Evolutionary conservation across 92 coral and sea anemone genomes (phyloP), one percentile per base, ranked within the genome.

Genomic region (Palythoa heliodiscus): DNA sequence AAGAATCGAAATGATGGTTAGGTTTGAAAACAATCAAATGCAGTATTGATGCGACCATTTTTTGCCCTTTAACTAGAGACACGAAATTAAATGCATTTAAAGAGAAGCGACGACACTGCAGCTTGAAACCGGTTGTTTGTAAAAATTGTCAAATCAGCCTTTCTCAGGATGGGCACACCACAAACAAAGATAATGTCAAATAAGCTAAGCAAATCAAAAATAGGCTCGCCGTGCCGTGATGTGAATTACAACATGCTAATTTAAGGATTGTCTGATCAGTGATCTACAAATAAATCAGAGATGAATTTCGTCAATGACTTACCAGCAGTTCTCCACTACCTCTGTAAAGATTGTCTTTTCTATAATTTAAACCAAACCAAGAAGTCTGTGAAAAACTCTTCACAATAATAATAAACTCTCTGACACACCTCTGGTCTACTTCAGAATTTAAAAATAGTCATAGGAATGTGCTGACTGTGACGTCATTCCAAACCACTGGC

Each of bases 391-490:
- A 16, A 74, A 20, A 4, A 23, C 10, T 6, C 2, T 48, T 11
- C 19, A 9, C 50, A 12, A 10, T 20, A 50, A 74, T n/a, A 53
- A 47, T 71, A 40, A 38, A n/a, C 20, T 50, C 37, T 22, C 55
- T 22, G 61, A 50, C 78, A 74, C 78, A 43, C 78, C 61, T 74
- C 55, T 43, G 57, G 24, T 72, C 13, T 72, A 15, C 38, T 72
- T 72, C 61, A 22, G 60, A 3, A 74, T 50, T 48, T 74, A 48
- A 74, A 47, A 74, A 74, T 74, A 74, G 60, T 60, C 60, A 10
- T 74, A 24, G 58, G 39, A 74, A 47, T 50, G 58, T 48, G 54
- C 60, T 74, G 78, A 37, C 14, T 0, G n/a, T 73, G 77, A 73
- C 52, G 77, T 73, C 77, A 73, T 17, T 20, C 53, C 13, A 20